phyloP scores from a whole-genome alignment of 2,797 vertebrate species.

The Eospalax fontanierii region DNA sequence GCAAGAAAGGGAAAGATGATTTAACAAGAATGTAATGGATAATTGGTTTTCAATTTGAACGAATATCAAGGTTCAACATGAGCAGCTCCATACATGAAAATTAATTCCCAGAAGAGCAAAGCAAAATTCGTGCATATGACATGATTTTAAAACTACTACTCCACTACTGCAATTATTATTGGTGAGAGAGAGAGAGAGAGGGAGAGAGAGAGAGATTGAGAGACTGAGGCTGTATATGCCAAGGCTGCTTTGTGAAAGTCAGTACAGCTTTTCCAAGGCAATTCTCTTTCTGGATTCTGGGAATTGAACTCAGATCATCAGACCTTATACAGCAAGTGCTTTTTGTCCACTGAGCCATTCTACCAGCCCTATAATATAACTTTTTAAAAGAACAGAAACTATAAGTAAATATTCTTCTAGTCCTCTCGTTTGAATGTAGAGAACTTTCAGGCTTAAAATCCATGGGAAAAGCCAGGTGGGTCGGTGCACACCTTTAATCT shows the following conservation, averaged over 20 bases:
- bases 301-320: neutral
- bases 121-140: neutral
- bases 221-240: neutral
- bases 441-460: neutral
- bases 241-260: neutral
- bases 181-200: no score
- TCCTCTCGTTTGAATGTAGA: neutral
- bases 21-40: neutral
- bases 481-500: no score
- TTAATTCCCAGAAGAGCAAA: constrained; percentile 11
- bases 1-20: neutral
- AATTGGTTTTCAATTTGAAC: neutral
- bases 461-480: neutral
- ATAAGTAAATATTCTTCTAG: neutral
- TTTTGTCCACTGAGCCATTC: no score
- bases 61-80: neutral
- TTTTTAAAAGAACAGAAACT: constrained; percentile 40
- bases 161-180: neutral
- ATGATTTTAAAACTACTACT: neutral
- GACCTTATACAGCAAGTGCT: neutral
- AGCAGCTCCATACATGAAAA: neutral
- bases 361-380: neutral
- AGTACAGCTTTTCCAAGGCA: neutral
- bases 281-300: neutral
- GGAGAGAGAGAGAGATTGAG: no score